Conservation (phyloP, 1,140 invertebrate species). For the Stenopsyche tienmushanensis region DNA sequence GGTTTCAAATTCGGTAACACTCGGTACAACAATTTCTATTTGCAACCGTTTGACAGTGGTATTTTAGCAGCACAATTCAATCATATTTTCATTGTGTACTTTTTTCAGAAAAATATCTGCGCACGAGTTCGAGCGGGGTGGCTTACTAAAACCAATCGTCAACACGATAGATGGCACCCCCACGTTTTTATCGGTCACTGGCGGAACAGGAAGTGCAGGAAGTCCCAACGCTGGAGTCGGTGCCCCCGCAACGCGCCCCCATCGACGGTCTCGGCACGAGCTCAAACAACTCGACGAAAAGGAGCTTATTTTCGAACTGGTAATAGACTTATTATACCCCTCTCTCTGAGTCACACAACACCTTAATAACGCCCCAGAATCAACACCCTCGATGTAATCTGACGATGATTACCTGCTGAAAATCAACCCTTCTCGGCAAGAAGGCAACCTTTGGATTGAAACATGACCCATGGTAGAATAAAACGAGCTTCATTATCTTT, state of each 20-base stretch:
- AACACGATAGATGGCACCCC: constrained; percentile 88
- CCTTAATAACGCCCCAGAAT: not conserved
- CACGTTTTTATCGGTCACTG: constrained; percentile 73
- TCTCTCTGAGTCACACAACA: no score
- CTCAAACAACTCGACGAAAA: constrained; percentile 87
- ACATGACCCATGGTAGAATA: no score
- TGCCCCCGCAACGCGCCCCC: constrained; percentile 57
- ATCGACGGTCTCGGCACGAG: constrained; percentile 76
- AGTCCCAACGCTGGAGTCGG: constrained; percentile 20
- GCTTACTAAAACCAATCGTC: constrained; percentile 87
- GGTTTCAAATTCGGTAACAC: no score
- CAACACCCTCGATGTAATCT: not conserved
- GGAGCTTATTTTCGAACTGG: constrained; percentile 93
- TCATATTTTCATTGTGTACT: no score
- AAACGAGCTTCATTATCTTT: no score
- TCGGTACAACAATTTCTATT: no score
- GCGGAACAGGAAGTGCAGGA: constrained; percentile 40
- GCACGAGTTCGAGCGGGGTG: constrained; percentile 91
- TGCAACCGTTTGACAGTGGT: no score
- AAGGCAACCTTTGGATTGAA: no score
- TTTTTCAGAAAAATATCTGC: constrained; percentile 86
- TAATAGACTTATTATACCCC: constrained; percentile 51
- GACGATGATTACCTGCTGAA: no score
- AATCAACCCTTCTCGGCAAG: no score
- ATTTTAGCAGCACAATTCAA: no score